A percentile compares a stretch with the other conserved stretches of the same genome.
phyloP scores from a whole-genome alignment of 1,140 invertebrate species.

The Drosophila ogumai region DNA sequence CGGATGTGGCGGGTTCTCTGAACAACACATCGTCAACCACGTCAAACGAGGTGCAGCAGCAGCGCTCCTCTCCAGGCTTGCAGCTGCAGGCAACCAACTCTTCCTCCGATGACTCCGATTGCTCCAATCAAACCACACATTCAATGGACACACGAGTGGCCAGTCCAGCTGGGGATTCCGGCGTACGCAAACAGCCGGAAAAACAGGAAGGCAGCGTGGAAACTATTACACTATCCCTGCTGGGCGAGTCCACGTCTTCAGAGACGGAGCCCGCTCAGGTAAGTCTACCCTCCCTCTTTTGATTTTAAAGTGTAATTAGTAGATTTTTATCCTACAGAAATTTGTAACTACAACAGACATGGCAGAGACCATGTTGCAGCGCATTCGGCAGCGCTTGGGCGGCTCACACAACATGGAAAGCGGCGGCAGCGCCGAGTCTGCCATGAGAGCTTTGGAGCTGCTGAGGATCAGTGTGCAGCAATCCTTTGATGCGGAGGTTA shows the following conservation, averaged over 20 bases:
- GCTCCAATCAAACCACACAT: constrained; percentile 81
- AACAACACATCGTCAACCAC: constrained; percentile 33
- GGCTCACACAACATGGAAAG: constrained; percentile 59
- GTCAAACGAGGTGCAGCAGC: constrained; percentile 59
- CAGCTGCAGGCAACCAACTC: constrained; percentile 58
- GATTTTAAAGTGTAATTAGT: neutral
- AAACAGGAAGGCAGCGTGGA: constrained; percentile 26
- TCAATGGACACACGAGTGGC: constrained; percentile 78
- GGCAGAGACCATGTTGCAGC: constrained; percentile 75
- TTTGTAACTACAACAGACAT: constrained; percentile 79
- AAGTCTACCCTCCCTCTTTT: neutral
- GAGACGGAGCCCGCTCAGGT: constrained; percentile 53
- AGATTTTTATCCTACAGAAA: constrained; percentile 45
- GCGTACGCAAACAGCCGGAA: constrained; percentile 29
- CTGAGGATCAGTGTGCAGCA: constrained; percentile 88
- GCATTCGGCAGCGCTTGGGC: constrained; percentile 70
- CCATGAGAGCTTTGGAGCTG: constrained; percentile 87
- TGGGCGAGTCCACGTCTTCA: constrained; percentile 37
- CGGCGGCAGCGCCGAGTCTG: constrained; percentile 83
- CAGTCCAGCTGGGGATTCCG: constrained; percentile 49
- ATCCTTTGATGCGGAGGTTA: constrained; percentile 88
- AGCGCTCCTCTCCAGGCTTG: constrained; percentile 65
- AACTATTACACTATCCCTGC: constrained; percentile 28
- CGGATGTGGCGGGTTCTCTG: constrained; percentile 60
- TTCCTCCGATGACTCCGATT: constrained; percentile 82